phyloP scores from a whole-genome alignment of 1,140 invertebrate species.

The Drosophila sp. region DNA sequence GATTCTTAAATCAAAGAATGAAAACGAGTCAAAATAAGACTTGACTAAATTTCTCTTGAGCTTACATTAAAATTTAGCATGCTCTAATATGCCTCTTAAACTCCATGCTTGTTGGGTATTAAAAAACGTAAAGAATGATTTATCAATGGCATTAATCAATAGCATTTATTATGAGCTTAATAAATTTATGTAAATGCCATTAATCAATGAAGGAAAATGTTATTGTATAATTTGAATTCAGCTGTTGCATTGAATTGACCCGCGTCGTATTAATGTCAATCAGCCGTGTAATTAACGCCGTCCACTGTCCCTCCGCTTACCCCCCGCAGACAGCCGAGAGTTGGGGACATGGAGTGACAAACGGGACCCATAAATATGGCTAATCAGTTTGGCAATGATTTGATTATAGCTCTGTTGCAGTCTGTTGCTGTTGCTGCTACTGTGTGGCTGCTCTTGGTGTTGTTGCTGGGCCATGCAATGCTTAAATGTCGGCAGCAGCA shows the following conservation, averaged over 20 bases:
- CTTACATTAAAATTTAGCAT: neutral
- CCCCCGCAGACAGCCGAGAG: constrained; percentile 28
- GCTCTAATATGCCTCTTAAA: neutral
- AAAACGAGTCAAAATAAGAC: too few species aligned
- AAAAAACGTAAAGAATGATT: constrained; percentile 6
- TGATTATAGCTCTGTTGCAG: constrained; percentile 51
- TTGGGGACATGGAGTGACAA: constrained; percentile 39
- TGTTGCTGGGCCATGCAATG: constrained; percentile 27
- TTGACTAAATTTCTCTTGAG: too few species aligned
- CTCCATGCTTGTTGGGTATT: neutral
- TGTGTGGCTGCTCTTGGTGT: constrained; percentile 10
- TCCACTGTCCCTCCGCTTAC: neutral
- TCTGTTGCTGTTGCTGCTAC: constrained; percentile 1
- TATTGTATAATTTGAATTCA: constrained; percentile 56
- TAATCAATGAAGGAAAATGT: constrained; percentile 56
- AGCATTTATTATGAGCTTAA: constrained; percentile 42
- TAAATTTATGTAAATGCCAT: constrained; percentile 66
- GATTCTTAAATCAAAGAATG: too few species aligned
- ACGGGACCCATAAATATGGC: constrained; percentile 67
- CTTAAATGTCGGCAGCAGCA: constrained; percentile 61
- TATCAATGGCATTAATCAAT: constrained; percentile 51
- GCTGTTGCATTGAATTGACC: constrained; percentile 57
- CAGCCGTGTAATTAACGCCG: constrained; percentile 68
- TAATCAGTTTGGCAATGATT: constrained; percentile 75
- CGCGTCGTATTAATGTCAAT: constrained; percentile 70